Base-by-base conservation (phyloP, 2,888 invertebrate genomes). In the Ophioninae sp. region DNA sequence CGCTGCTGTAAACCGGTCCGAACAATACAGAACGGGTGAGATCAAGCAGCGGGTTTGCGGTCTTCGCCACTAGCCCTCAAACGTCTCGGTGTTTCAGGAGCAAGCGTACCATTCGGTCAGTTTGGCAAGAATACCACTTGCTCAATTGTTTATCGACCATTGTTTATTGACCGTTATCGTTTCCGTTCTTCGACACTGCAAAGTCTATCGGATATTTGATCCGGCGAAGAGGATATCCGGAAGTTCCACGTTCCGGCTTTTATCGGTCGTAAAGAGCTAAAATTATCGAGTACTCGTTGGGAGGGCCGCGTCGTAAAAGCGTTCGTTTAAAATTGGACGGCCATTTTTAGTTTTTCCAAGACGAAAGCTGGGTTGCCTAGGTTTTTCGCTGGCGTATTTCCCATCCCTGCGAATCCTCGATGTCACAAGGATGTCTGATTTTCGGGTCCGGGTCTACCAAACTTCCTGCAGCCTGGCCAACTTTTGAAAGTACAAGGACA, bases 401-500 rank as follows among this genome's bases (percentile, higher is more conserved):
- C 41, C 6, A 50, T 13, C 13, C 50, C 50, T 17, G 23, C 17
- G 68, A 30, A 30, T 30, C 30, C 30, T 30, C 30, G 30, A 30
- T 3, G 30, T 30, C 30, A 30, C 57, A 20, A 59, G 57, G 64
- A n/a, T 62, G 73, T 62, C 77, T 80, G 77, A 83, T 83, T 80
- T 80, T 69, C 65, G 77, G 50, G 37, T 69, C 64, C 56, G 56
- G 8, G 73, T 77, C 67, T 80, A 30, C 37, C 23, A 77, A 74
- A 56, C 39, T 62, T 30, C 37, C 50, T 13, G 13, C 39, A 61
- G 59, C 67, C 70, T 72, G 57, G 67, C 50, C 65, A 76, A 84
- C 70, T 84, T 84, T 81, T 7, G 65, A 70, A 67, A 62, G 69
- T 61, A 57, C 39, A 44, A 64, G 81, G 69, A 78, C 50, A 81